A percentile compares a stretch with the other conserved stretches of the same genome.
These are phyloP conservation scores for Desmodus rotundus DNA, from an alignment of 2,113 vertebrate genomes.

Conservation along the genomic window DNA sequence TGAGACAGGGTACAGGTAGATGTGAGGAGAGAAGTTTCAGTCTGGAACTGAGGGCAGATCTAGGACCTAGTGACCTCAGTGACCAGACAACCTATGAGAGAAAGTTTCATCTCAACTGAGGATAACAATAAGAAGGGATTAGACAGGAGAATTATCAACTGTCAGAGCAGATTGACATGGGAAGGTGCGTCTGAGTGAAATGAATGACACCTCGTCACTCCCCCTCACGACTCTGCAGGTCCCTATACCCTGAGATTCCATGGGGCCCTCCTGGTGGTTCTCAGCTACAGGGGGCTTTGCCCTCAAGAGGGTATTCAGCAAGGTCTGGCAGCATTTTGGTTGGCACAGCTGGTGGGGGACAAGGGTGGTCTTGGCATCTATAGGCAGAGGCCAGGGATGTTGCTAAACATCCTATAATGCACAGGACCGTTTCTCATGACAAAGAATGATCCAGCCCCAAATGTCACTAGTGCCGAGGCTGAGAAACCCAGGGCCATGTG, in stretches of 20 bases:
- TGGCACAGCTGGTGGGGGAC: too few relatives aligned
- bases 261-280: too few relatives aligned
- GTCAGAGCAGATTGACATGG: not conserved
- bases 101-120: constrained; percentile 55
- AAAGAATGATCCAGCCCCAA: not conserved
- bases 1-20: constrained; percentile 48
- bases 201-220: not conserved
- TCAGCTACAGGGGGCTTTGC: not conserved
- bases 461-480: not conserved
- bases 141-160: not conserved
- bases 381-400: not conserved
- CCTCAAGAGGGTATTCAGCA: not conserved
- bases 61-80: constrained; percentile 61
- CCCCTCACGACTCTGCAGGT: fast-evolving
- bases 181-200: not conserved
- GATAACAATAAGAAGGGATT: constrained; percentile 1
- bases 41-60: constrained; percentile 50
- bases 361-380: not conserved
- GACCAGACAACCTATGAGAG: constrained; percentile 53
- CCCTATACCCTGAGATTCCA: fast-evolving
- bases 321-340: not conserved
- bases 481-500: not conserved
- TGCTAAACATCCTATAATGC: not conserved
- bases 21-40: constrained; percentile 47
- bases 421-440: not conserved